Base-by-base conservation (phyloP, 2,888 invertebrate genomes). In the Scaeva pyrastri region DNA sequence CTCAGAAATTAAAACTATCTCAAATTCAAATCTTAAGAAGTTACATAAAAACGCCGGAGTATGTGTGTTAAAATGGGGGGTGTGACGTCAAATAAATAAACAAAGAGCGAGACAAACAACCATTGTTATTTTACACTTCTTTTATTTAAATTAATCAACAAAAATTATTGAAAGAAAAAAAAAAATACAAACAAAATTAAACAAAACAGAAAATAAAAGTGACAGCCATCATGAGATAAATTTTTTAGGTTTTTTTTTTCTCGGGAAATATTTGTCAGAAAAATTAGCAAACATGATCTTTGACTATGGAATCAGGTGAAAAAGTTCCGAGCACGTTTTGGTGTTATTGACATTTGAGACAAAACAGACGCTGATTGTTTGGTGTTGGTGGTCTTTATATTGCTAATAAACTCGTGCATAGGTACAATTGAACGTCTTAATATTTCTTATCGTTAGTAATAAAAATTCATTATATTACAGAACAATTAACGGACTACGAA, bases 281-380 rank as follows among this genome's bases (percentile, higher is more conserved):
- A 19, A 43, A 19, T 52, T 52, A 52, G n/a, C 52, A 68, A 39
- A 68, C 52, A 68, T 19, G 50, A 43, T 74, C 23, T 74, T 55
- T 74, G 31, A 16, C 41, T 74, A 64, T 74, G 10, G 26, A 74
- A 62, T 43, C 62, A 74, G 52, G 26, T 41, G 74, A 43, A 41
- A 62, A 12, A 16, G 19, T 39, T 23, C 16, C 16, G 2, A 74
- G 62, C 73, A 74, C 62, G 64, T 52, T 60, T 73, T n/a, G 21
- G 14, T 60, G 23, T 50, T 62, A 43, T 75, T 75, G 75, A 75
- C 55, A 66, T n/a, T 39, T 36, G 21, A 68, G 2, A 7, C 2
- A 23, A 68, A 68, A 68, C 68, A 52, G 36, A 68, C 10, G 1
- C 0, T 52, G 52, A 23, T 52, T 8, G 31, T 66, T 48, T 68